Conservation (phyloP, 2,888 invertebrate species). For the Scaptodrosophila latifasciaeformis region DNA sequence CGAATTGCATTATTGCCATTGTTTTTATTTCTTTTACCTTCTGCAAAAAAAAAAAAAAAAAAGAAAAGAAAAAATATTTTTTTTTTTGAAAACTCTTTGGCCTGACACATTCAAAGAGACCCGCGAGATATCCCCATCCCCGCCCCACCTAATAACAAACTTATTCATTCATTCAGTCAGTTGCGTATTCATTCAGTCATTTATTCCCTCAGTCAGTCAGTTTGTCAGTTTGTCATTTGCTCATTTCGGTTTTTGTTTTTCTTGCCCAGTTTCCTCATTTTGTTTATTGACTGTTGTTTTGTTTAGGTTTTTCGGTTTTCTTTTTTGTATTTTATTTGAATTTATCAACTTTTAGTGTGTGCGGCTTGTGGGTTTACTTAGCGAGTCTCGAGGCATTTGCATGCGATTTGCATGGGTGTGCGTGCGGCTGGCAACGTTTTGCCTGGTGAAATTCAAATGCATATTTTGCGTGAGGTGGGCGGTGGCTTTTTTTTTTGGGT, state of each 20-base stretch:
- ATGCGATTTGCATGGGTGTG: not conserved
- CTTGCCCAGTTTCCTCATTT: constrained; percentile 41
- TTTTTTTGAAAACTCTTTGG: constrained; percentile 35
- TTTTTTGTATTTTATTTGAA: not conserved
- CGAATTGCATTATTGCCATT: too few species aligned
- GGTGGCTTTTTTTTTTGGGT: not conserved
- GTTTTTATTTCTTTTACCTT: too few species aligned
- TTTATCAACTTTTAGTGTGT: not conserved
- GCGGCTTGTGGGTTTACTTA: not conserved
- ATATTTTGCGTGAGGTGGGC: constrained; percentile 1
- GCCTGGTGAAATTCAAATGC: not conserved
- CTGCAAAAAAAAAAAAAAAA: too few species aligned
- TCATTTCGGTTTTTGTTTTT: constrained; percentile 12
- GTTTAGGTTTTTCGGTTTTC: not conserved
- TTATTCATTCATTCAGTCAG: constrained; percentile 1
- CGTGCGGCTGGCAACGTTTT: not conserved
- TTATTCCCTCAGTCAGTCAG: constrained; percentile 19
- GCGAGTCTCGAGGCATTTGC: not conserved
- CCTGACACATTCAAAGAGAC: too few species aligned
- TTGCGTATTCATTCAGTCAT: too few species aligned
- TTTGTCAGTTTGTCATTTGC: not conserved
- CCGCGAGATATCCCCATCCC: too few species aligned
- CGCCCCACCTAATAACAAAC: constrained; percentile 11
- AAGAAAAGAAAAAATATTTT: constrained; percentile 33
- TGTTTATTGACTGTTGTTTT: constrained; percentile 6